phyloP scores from a whole-genome alignment of 1,140 invertebrate species.

The Caenorhabditis briggsae region DNA sequence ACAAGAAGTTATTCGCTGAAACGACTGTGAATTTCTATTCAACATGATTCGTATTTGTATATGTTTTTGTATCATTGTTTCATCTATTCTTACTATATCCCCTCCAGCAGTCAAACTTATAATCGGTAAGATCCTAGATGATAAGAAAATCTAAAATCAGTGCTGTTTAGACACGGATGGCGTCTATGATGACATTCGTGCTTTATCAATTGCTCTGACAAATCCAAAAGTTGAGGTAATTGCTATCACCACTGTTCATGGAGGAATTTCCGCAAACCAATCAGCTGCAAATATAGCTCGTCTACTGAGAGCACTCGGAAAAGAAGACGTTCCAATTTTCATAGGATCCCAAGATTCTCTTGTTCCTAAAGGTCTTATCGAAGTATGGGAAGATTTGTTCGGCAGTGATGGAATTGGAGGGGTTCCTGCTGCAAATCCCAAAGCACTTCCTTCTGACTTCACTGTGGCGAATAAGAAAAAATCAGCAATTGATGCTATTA shows the following conservation, averaged over 20 bases:
- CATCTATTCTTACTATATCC: neutral
- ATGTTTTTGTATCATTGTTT: neutral
- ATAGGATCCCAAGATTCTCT: conserved; percentile 21
- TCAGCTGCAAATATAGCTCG: conserved; percentile 33
- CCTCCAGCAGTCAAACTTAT: neutral
- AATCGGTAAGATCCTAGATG: neutral
- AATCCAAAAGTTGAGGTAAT: conserved; percentile 24
- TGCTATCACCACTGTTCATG: conserved; percentile 33
- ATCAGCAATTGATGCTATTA: conserved; percentile 18
- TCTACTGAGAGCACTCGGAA: conserved; percentile 15
- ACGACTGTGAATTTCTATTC: neutral
- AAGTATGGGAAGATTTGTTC: conserved; percentile 32
- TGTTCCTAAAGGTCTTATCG: conserved; percentile 2
- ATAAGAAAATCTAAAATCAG: too few species aligned
- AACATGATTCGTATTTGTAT: neutral
- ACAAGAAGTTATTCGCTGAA: neutral
- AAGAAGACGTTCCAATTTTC: conserved; percentile 10
- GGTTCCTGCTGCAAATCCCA: neutral
- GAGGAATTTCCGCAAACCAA: conserved; percentile 30
- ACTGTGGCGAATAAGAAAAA: neutral
- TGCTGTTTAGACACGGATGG: conserved; percentile 4
- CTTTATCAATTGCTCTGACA: conserved; percentile 24
- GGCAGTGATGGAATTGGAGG: conserved; percentile 35
- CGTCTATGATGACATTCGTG: conserved; percentile 28
- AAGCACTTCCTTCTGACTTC: conserved; percentile 12